Base-by-base conservation (phyloP, 2,888 invertebrate genomes). In the Kuschelorhynchus macadamiae region DNA sequence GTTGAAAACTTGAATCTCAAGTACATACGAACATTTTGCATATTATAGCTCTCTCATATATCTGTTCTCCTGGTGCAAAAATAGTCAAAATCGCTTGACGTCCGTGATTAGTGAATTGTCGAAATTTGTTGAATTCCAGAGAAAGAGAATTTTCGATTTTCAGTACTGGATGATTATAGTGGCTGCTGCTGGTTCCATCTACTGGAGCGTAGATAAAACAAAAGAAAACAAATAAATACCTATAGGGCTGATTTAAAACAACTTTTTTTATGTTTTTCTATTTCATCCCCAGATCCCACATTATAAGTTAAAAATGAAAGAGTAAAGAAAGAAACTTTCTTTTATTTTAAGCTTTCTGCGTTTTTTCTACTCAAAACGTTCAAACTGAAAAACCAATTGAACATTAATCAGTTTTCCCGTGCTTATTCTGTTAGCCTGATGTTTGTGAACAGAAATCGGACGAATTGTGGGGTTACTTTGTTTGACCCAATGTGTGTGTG, bases 51-150 rank as follows among this genome's bases (percentile, higher is more conserved):
- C n/a, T 30, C 30, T 9, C 30, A 30, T 30, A 9, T 41, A 47
- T 61, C 25, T 67, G 67, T 44, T 49, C 20, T 61, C 67, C 62
- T 67, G 56, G 8, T 61, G 1, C 14, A 25, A 56, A 67, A 62
- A 67, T 55, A 55, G 61, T 61, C 67, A 67, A 62, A 62, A 62
- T 62, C 62, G 67, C 47, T 62, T 61, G 67, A 62, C 62, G 30
- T 59, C 25, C 52, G 46, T 59, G 44, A 65, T 64, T 36, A 57
- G 21, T 30, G 47, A 33, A 63, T 63, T 55, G 36, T 44, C 30
- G 46, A 18, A 39, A 64, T 64, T 64, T 11, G 25, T 50, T 7
- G 42, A 55, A 63, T 63, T 63, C 62, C 62, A 36, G n/a, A 36
- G n/a, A 36, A 11, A 12, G 12, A 11, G 11, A 11, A 3, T 36